These are phyloP conservation scores for Madoqua kirkii DNA, from an alignment of 2,113 vertebrate genomes.

Conservation along the genomic window DNA sequence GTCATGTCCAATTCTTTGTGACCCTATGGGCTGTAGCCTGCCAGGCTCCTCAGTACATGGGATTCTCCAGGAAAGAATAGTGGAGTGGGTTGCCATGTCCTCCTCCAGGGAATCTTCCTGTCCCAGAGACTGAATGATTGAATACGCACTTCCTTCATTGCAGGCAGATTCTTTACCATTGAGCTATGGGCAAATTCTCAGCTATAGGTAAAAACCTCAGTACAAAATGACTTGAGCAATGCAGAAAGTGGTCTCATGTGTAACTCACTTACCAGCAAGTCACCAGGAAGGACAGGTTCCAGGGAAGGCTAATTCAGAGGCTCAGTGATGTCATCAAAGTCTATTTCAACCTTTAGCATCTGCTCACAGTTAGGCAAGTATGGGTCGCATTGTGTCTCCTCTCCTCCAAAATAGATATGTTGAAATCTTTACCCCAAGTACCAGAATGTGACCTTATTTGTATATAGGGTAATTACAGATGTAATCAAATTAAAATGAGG, in stretches of 20 bases:
- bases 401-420: neutral
- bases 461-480: neutral
- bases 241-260: neutral
- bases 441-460: neutral
- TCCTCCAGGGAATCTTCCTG: neutral
- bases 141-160: neutral
- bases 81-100: neutral
- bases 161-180: accelerated
- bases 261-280: neutral
- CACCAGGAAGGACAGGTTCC: neutral
- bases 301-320: neutral
- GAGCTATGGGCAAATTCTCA: neutral
- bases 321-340: neutral
- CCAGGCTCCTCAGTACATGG: neutral
- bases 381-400: neutral
- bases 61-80: neutral
- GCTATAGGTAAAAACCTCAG: neutral
- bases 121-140: neutral
- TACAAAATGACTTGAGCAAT: neutral
- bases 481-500: neutral
- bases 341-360: neutral
- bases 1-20: neutral
- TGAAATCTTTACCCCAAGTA: neutral
- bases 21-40: neutral
- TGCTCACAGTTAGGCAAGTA: neutral